phyloP scores from a whole-genome alignment of 1,140 invertebrate genomes.

The Saccostrea echinata region DNA sequence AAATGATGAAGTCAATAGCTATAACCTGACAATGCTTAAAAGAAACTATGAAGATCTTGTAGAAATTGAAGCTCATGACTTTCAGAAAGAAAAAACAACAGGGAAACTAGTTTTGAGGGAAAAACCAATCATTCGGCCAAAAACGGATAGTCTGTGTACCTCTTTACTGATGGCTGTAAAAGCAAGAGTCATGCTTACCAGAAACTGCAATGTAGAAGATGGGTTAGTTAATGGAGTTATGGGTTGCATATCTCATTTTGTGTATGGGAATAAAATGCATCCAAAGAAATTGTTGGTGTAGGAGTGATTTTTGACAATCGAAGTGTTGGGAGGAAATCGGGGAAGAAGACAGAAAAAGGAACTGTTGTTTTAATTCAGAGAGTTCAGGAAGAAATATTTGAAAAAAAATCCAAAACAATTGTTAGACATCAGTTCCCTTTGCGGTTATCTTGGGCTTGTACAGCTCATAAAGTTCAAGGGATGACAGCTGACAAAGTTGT shows the following conservation, averaged over 20 bases:
- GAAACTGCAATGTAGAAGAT: conserved; percentile 42
- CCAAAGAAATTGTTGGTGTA: background rate
- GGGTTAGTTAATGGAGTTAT: conserved; percentile 52
- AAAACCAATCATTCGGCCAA: background rate
- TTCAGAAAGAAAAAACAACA: conserved; percentile 25
- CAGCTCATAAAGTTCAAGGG: background rate
- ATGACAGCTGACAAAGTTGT: background rate
- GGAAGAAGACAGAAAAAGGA: background rate
- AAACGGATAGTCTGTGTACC: background rate
- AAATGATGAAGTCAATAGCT: conserved; percentile 28
- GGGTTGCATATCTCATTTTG: conserved; percentile 33
- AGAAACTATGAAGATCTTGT: background rate
- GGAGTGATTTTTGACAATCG: background rate
- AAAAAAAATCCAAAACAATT: background rate
- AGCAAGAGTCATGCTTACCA: conserved; percentile 16
- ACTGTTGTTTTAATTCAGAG: background rate
- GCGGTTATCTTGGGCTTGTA: background rate
- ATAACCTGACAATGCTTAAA: conserved; percentile 23
- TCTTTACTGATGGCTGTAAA: background rate
- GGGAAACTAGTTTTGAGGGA: background rate
- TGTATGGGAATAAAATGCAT: background rate
- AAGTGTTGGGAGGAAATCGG: background rate
- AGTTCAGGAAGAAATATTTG: background rate
- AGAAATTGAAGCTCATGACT: conserved; percentile 20
- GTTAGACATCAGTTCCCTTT: background rate